Conservation (phyloP, 2,888 invertebrate genomes). For the Nineta flava region DNA sequence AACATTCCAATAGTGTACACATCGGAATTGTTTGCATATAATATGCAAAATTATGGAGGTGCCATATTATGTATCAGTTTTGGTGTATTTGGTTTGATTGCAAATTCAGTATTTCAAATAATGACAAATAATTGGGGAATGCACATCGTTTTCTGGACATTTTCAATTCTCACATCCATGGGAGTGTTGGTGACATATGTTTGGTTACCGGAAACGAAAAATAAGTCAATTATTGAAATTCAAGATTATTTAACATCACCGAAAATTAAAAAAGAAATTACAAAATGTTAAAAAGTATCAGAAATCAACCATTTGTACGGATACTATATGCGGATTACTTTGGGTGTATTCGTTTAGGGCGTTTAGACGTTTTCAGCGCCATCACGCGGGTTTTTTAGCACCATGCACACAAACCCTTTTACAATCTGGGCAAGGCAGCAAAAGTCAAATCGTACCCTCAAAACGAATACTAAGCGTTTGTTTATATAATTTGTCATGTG, state of each 20-base stretch:
- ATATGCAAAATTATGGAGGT: slow-evolving; percentile 5
- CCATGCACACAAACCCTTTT: too few species aligned
- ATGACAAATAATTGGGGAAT: slow-evolving; percentile 37
- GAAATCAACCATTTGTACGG: too few species aligned
- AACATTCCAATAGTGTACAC: slow-evolving; percentile 32
- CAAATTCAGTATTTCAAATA: slow-evolving; percentile 30
- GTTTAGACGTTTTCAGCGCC: too few species aligned
- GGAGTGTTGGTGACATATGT: slow-evolving; percentile 20
- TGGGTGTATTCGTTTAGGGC: too few species aligned
- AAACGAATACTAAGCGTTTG: too few species aligned
- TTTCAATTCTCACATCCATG: slow-evolving; percentile 18
- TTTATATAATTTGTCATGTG: too few species aligned
- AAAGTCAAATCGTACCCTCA: too few species aligned
- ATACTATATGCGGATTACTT: too few species aligned
- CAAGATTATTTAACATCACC: slow-evolving; percentile 12
- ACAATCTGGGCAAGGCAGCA: too few species aligned
- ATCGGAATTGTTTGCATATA: slow-evolving; percentile 9
- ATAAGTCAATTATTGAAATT: slow-evolving; percentile 25
- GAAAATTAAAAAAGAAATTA: neutral
- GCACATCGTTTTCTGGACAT: slow-evolving; percentile 36
- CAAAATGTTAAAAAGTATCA: too few species aligned
- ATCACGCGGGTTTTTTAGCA: too few species aligned
- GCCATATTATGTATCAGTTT: slow-evolving; percentile 3
- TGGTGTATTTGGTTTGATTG: slow-evolving; percentile 4
- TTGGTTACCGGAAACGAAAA: slow-evolving; percentile 26